Conservation (phyloP, 1,140 invertebrate genomes). For the Brachionus asplanchnoidis region DNA sequence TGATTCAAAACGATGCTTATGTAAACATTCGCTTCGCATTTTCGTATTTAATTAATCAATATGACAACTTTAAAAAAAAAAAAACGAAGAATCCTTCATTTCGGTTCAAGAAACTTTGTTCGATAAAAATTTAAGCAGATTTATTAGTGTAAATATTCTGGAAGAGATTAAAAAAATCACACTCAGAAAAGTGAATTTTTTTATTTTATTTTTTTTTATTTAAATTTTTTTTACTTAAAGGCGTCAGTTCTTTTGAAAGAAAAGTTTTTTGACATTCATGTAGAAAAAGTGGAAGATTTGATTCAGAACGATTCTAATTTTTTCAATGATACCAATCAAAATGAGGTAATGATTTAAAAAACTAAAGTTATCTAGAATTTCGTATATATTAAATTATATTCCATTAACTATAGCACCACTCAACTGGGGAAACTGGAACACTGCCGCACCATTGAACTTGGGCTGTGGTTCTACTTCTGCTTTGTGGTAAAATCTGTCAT, state of each 20-base stretch:
- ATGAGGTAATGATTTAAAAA: not conserved
- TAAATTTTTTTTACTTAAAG: not conserved
- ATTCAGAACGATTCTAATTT: not conserved
- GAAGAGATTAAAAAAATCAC: not conserved
- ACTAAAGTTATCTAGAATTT: too few species aligned
- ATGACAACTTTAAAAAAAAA: not conserved
- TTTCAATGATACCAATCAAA: not conserved
- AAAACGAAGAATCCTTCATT: not conserved
- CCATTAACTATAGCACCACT: not conserved
- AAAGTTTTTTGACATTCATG: not conserved
- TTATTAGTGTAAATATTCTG: not conserved
- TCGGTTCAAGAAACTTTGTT: not conserved
- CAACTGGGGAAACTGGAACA: not conserved
- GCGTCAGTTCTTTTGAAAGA: not conserved
- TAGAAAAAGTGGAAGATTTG: not conserved
- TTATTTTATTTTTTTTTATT: not conserved
- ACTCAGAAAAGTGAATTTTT: not conserved
- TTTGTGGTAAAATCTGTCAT: too few species aligned
- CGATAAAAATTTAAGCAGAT: not conserved
- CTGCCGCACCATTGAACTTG: not conserved
- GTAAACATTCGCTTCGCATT: not conserved
- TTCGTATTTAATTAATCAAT: slow-evolving; percentile 7
- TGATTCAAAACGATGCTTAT: not conserved
- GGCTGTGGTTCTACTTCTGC: not conserved
- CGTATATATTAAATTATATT: not conserved